Base-by-base conservation (phyloP, 2,797 vertebrate genomes). In the Pangasius krempfi region DNA sequence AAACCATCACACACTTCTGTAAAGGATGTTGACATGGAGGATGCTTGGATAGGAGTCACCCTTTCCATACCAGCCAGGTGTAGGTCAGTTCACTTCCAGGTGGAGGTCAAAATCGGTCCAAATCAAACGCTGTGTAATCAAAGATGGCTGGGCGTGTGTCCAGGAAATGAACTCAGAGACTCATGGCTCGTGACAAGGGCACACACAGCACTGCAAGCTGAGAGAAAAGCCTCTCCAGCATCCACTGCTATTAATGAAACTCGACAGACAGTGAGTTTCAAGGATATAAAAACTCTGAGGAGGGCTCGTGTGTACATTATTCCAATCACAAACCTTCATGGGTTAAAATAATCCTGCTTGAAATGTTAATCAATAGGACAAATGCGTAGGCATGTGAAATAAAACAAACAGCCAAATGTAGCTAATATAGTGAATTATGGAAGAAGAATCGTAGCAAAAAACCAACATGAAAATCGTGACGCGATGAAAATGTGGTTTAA, bases 61-160 rank as follows among this genome's bases (percentile, higher is more conserved):
- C 50, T 58, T n/a, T 70, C 40, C 33, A 62, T 54, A 37, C 7
- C 5, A 14, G 30, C 47, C 64, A 70, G 83, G 50, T 25, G 47
- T 70, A 54, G 16, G n/a, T 54, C 47, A 62, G n/a, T 87, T 25
- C 22, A 76, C 68, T 88, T 87, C 86, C 70, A 66, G 25, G 50
- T 86, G 47, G 80, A 85, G 88, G 90, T 91, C 89, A 85, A 93
- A 87, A 62, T 91, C 92, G 30, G 62, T 85, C 80, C 68, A 64
- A 81, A 85, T 58, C 76, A 87, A 87, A 94, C 93, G 92, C 95
- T 94, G 95, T 93, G 90, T 91, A 90, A 87, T 88, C 94, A 94
- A 96, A 96, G 96, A 97, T 96, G 95, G 95, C 96, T 94, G 95
- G 95, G 96, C 96, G 94, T 95, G 93, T 94, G 96, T 95, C 96